Percentiles rank a stretch among this genome's conserved stretches.
Conservation (phyloP, 2,888 invertebrate species). For the Ariolimax columbianus region DNA sequence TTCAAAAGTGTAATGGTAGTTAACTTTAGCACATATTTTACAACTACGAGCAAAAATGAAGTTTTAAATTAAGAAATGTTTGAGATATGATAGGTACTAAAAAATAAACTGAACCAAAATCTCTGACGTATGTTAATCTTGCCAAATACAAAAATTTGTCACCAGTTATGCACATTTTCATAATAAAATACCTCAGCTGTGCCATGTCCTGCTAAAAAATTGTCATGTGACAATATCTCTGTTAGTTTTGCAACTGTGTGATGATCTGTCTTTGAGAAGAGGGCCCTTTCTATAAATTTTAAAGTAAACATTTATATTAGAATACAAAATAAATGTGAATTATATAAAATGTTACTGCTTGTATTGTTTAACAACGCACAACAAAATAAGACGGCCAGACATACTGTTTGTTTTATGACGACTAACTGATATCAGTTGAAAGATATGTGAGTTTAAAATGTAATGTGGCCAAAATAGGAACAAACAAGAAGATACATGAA, state of each 20-base stretch:
- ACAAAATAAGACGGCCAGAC: too few species aligned
- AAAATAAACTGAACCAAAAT: neutral
- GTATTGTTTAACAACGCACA: too few species aligned
- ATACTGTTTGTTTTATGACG: too few species aligned
- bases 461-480: too few species aligned
- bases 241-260: slow-evolving; percentile 28
- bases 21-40: too few species aligned
- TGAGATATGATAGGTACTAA: too few species aligned
- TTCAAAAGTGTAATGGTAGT: too few species aligned
- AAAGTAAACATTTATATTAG: neutral
- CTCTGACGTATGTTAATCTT: neutral
- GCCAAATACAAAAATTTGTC: neutral
- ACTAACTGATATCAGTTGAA: too few species aligned
- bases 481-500: too few species aligned
- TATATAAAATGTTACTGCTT: neutral
- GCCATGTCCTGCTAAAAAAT: slow-evolving; percentile 46
- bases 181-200: slow-evolving; percentile 46
- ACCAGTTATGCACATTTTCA: neutral
- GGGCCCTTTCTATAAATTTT: slow-evolving; percentile 59
- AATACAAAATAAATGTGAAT: neutral
- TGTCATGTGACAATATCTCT: slow-evolving; percentile 59
- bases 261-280: slow-evolving; percentile 62
- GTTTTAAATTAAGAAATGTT: too few species aligned
- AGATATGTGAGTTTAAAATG: too few species aligned
- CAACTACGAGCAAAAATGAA: too few species aligned